These are phyloP conservation scores for Lutra lutra DNA, from an alignment of 2,797 vertebrate genomes.

Conservation along the genomic window DNA sequence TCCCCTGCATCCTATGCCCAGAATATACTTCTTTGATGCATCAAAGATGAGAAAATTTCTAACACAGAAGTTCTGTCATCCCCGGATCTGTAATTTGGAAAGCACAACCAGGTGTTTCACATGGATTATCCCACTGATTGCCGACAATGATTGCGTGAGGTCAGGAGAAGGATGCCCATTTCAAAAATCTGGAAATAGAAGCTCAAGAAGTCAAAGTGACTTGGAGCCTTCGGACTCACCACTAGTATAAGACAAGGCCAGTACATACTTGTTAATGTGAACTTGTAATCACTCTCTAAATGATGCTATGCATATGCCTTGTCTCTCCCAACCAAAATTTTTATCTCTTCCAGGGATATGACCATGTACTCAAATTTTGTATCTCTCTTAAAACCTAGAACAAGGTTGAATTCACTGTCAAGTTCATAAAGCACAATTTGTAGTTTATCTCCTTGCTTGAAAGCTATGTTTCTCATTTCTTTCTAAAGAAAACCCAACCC, in stretches of 20 bases:
- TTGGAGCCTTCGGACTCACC: neutral
- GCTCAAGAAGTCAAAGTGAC: neutral
- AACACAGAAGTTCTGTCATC: neutral
- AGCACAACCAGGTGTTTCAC: too few species aligned
- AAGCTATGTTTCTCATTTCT: neutral
- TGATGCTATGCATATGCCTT: neutral
- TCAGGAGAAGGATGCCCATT: neutral
- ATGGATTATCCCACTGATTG: neutral
- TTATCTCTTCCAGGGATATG: neutral
- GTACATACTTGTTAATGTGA: neutral
- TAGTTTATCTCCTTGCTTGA: neutral
- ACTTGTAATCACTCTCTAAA: neutral
- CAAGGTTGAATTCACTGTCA: neutral
- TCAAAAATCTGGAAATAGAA: neutral
- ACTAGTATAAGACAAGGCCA: neutral
- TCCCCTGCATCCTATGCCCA: slow-evolving; percentile 65
- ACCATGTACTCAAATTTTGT: neutral
- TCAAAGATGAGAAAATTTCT: neutral
- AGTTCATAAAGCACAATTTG: neutral
- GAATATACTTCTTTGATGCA: neutral
- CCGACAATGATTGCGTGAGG: neutral
- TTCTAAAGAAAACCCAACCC: neutral
- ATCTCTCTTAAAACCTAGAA: neutral
- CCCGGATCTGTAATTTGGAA: neutral
- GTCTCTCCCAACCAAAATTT: neutral